phyloP scores from a whole-genome alignment of 92 coral and sea anemone genomes.

The Zoanthus solanderi region DNA sequence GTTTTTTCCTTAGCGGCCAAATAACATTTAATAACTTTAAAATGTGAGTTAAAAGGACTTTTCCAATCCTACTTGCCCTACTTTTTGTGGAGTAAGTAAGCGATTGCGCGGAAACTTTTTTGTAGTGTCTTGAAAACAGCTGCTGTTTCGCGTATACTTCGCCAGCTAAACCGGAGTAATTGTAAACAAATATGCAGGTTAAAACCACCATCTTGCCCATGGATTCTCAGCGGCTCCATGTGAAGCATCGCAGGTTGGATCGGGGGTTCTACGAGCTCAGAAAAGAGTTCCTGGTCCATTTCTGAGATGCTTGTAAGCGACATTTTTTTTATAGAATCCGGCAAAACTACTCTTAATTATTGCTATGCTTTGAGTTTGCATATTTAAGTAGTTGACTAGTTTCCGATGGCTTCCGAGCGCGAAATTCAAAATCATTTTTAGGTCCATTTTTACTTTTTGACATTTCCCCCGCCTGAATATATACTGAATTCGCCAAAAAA shows the following conservation, averaged over 20 bases:
- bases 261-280: slow-evolving; percentile 10
- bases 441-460: not conserved
- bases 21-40: not conserved
- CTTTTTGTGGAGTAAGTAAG: not conserved
- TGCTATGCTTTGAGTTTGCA: slow-evolving; percentile 11
- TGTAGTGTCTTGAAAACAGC: slow-evolving; percentile 7
- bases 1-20: not conserved
- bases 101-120: not conserved
- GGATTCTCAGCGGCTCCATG: slow-evolving; percentile 26
- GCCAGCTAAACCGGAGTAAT: slow-evolving; percentile 23
- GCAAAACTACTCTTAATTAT: not conserved
- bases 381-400: slow-evolving; percentile 8
- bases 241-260: slow-evolving; percentile 32
- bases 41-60: not conserved
- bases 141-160: not conserved
- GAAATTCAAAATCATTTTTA: slow-evolving; percentile 18
- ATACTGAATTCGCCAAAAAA: too few species aligned
- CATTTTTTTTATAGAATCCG: too few species aligned
- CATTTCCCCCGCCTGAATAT: not conserved
- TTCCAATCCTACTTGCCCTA: not conserved
- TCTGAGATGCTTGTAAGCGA: not conserved
- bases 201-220: not conserved
- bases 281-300: not conserved
- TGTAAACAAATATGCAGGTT: not conserved
- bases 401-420: slow-evolving; percentile 30